These are phyloP conservation scores for Sycophila texana DNA, from an alignment of 2,888 invertebrate genomes.

Conservation along the genomic window DNA sequence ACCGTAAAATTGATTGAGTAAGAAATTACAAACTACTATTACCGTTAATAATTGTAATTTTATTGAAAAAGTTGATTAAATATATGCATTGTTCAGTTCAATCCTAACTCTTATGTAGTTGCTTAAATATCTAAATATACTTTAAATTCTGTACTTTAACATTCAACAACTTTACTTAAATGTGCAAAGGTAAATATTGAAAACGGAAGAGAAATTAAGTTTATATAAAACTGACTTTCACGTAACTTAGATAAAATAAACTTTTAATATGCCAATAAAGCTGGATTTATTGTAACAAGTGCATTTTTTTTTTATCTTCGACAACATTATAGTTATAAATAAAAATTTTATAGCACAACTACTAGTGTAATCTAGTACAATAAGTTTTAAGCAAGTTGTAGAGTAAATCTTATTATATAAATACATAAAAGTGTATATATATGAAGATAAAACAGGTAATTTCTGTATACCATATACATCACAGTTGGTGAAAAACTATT, in stretches of 20 bases:
- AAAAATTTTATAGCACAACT: constrained; percentile 32
- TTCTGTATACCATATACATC: constrained; percentile 34
- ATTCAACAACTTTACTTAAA: constrained; percentile 46
- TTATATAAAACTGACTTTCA: constrained; percentile 12
- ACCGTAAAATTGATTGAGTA: constrained; percentile 33
- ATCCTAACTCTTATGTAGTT: constrained; percentile 33
- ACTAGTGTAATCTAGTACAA: constrained; percentile 10
- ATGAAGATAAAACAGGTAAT: constrained; percentile 34
- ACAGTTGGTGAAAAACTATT: constrained; percentile 42
- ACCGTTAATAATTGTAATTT: constrained; percentile 56
- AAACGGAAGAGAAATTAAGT: constrained; percentile 6
- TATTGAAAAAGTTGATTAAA: constrained; percentile 40
- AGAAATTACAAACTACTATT: constrained; percentile 41
- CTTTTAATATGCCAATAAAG: constrained; percentile 35
- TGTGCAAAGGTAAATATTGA: constrained; percentile 26
- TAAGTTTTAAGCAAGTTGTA: constrained; percentile 30
- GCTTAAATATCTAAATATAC: constrained; percentile 42
- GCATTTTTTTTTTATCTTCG: constrained; percentile 37
- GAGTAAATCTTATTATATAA: constrained; percentile 43
- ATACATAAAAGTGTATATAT: constrained; percentile 33
- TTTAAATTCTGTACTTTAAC: constrained; percentile 37
- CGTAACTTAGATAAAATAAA: constrained; percentile 17
- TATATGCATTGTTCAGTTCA: constrained; percentile 27
- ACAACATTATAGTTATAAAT: constrained; percentile 41
- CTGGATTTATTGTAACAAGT: constrained; percentile 53